A percentile compares a stretch with the other conserved stretches of the same genome.
These are phyloP conservation scores for Calephelis nemesis DNA, from an alignment of 1,140 invertebrate species.

Conservation along the genomic window DNA sequence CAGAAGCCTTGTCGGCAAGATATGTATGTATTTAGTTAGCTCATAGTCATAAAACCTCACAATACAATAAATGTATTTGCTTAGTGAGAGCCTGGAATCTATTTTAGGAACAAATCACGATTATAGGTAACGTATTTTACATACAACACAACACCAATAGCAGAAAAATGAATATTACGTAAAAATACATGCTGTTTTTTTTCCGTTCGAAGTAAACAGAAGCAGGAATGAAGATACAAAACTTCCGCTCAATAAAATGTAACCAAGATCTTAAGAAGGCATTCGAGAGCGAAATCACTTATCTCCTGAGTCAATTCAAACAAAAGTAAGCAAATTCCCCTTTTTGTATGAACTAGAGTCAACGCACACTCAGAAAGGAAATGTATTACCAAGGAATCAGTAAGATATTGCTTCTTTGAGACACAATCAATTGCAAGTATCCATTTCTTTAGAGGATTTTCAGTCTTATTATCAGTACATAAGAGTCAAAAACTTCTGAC, in stretches of 20 bases:
- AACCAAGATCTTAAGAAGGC: slow-evolving; percentile 17
- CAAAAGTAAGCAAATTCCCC: slow-evolving; percentile 17
- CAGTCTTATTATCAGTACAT: not conserved
- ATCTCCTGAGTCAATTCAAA: slow-evolving; percentile 10
- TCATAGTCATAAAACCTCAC: too few relatives aligned
- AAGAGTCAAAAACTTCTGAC: not conserved
- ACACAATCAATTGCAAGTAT: slow-evolving; percentile 17
- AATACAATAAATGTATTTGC: too few relatives aligned
- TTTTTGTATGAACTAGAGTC: slow-evolving; percentile 17
- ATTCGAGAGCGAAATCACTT: slow-evolving; percentile 11
- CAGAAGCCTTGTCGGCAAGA: too few relatives aligned
- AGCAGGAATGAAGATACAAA: too few relatives aligned
- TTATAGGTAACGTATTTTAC: too few relatives aligned
- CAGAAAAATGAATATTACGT: too few relatives aligned
- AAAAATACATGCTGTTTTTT: too few relatives aligned
- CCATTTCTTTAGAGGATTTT: slow-evolving; percentile 4
- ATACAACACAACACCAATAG: too few relatives aligned
- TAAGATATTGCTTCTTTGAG: slow-evolving; percentile 19
- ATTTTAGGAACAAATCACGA: too few relatives aligned
- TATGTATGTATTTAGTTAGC: too few relatives aligned
- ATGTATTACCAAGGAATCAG: slow-evolving; percentile 16
- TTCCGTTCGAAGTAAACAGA: too few relatives aligned
- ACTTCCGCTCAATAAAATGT: not conserved
- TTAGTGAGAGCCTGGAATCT: too few relatives aligned
- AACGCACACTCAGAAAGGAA: slow-evolving; percentile 18